Conservation (phyloP, 2,888 invertebrate genomes). For the Bembecia ichneumoniformis region DNA sequence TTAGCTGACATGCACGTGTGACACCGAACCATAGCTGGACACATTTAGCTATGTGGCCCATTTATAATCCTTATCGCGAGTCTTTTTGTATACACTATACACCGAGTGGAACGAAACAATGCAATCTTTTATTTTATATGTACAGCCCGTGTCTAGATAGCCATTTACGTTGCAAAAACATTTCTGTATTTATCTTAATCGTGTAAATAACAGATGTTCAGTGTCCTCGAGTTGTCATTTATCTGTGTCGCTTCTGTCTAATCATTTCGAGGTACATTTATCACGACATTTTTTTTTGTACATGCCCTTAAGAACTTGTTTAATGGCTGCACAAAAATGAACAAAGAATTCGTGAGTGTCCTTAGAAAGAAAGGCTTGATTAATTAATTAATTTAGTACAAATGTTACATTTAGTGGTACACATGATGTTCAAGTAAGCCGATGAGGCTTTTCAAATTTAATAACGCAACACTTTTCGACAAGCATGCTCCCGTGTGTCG, state of each 20-base stretch:
- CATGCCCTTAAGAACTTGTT: constrained; percentile 13
- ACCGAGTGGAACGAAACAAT: constrained; percentile 8
- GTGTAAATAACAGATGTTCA: constrained; percentile 50
- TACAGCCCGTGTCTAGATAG: constrained; percentile 23
- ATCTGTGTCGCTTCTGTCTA: constrained; percentile 50
- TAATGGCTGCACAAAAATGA: constrained; percentile 9
- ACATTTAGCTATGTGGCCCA: background rate
- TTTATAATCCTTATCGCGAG: background rate
- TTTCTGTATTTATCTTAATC: constrained; percentile 44
- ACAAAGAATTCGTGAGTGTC: constrained; percentile 10
- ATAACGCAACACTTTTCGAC: too few relatives aligned
- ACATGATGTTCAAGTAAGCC: too few relatives aligned
- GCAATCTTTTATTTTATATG: constrained; percentile 14
- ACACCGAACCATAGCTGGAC: too few relatives aligned
- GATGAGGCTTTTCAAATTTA: too few relatives aligned
- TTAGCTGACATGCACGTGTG: too few relatives aligned
- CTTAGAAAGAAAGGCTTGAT: too few relatives aligned
- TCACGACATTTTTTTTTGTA: constrained; percentile 36
- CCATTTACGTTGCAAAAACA: constrained; percentile 29
- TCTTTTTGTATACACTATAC: background rate
- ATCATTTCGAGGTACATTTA: constrained; percentile 47
- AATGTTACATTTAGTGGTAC: too few relatives aligned
- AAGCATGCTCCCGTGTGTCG: too few relatives aligned
- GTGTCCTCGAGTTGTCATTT: constrained; percentile 38
- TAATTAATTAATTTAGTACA: too few relatives aligned